phyloP scores from a whole-genome alignment of 2,888 invertebrate genomes.

The Epirrhoe alternata region DNA sequence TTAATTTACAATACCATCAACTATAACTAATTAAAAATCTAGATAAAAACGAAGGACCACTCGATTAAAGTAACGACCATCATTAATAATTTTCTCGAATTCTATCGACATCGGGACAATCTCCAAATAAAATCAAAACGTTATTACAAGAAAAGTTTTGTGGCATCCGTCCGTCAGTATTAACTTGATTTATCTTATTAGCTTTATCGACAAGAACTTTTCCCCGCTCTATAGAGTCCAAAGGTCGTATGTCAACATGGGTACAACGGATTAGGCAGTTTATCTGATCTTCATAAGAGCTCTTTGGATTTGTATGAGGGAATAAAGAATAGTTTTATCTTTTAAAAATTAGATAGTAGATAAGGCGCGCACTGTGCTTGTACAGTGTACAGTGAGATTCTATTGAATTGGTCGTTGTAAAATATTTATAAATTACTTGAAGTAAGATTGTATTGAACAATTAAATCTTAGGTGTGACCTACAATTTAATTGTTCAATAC shows the following conservation, averaged over 20 bases:
- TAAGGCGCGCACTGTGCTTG: conserved; percentile 56
- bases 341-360: conserved; percentile 74
- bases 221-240: conserved; percentile 48
- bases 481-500: no score
- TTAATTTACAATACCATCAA: conserved; percentile 10
- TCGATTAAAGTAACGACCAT: conserved; percentile 51
- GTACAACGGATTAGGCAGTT: conserved; percentile 49
- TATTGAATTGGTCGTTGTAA: conserved; percentile 38
- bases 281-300: conserved; percentile 51
- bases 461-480: neutral
- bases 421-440: conserved; percentile 6
- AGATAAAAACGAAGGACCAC: conserved; percentile 41
- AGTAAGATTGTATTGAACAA: neutral
- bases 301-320: conserved; percentile 48
- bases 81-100: conserved; percentile 57
- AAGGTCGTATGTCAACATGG: conserved; percentile 51
- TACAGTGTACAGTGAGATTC: conserved; percentile 41
- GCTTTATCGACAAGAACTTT: conserved; percentile 69
- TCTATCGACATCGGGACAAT: conserved; percentile 59
- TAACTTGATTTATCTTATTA: conserved; percentile 76
- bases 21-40: conserved; percentile 36
- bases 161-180: conserved; percentile 57
- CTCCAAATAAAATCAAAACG: conserved; percentile 62
- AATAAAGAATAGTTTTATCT: conserved; percentile 68
- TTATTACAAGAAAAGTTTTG: conserved; percentile 60